Base-by-base conservation (phyloP, 2,888 invertebrate species). In the Lasioglossum lativentre region DNA sequence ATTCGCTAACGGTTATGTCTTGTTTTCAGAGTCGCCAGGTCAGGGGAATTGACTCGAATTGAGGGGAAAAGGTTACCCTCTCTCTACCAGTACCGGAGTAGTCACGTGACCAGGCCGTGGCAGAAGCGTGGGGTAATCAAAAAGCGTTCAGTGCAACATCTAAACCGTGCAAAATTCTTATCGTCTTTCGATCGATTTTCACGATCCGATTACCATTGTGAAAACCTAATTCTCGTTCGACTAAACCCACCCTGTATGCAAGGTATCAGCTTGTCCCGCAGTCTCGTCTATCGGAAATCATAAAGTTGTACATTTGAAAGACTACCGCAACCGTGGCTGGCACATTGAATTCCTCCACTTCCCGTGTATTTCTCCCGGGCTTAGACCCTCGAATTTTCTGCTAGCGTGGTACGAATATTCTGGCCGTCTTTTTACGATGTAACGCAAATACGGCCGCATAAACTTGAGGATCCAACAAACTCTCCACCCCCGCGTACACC, bases 331-430 rank as follows among this genome's bases (percentile, higher is more conserved):
- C 79, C 79, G 84, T 73, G 73, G 27, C 78, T 78, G 76, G 76
- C 82, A 70, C 78, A 59, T 80, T 75, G 78, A 80, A 75, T 76
- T 68, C 81, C 52, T 76, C 66, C 80, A 84, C 82, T 84, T 63
- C 40, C 73, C 30, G 75, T 79, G 80, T 84, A 89, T 89, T 89
- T 89, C 84, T 88, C 88, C 78, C 78, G 82, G 80, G 86, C 71
- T 86, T 75, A 38, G 52, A 42, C 27, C 72, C 34, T 70, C 68
- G 75, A 73, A 74, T 47, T 80, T 85, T 84, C 73, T 42, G 59
- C 63, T 30, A 40, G 16, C 56, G 34, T 42, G 45, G 66, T 52
- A 45, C 68, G 59, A 75, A 74, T 79, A 76, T 78, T 68, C 71
- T 19, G 75, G 34, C 56, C 84, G 78, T 66, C 52, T 75, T 83